These are phyloP conservation scores for Pseudolaguvia tuberculata DNA, from an alignment of 2,113 vertebrate genomes.

Conservation along the genomic window DNA sequence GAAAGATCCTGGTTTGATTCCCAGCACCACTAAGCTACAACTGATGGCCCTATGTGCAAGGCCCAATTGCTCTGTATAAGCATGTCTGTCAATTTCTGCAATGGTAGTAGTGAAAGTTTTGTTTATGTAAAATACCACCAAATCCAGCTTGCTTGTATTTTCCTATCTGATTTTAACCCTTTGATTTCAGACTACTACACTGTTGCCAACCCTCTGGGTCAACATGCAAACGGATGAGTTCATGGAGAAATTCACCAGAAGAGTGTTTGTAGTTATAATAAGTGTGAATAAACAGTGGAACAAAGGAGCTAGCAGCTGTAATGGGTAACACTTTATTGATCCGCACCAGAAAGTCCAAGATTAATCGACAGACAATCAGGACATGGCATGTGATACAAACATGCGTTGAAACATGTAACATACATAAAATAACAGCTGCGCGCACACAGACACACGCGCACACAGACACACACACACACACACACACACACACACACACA, in stretches of 20 bases:
- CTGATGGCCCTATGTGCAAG: too few relatives aligned
- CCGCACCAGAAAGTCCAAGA: neutral
- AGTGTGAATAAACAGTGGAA: neutral
- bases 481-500: neutral
- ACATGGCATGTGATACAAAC: neutral
- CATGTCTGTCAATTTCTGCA: too few relatives aligned
- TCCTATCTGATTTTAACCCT: conserved; percentile 1
- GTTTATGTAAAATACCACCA: too few relatives aligned
- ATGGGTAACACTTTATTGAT: neutral
- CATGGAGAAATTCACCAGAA: neutral
- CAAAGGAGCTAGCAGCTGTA: neutral
- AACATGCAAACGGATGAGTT: neutral
- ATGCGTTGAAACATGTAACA: conserved; percentile 28
- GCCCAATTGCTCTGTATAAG: too few relatives aligned
- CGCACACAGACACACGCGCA: too few relatives aligned
- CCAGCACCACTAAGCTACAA: too few relatives aligned
- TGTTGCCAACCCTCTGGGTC: neutral
- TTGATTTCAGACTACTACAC: neutral
- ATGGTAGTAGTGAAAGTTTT: too few relatives aligned
- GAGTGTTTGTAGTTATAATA: neutral
- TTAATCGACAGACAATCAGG: neutral
- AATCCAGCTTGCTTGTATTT: neutral
- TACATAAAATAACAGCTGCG: conserved; percentile 5
- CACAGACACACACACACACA: too few relatives aligned
- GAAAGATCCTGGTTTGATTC: too few relatives aligned